These are phyloP conservation scores for Chitala chitala DNA, from an alignment of 2,113 vertebrate species.

Conservation along the genomic window DNA sequence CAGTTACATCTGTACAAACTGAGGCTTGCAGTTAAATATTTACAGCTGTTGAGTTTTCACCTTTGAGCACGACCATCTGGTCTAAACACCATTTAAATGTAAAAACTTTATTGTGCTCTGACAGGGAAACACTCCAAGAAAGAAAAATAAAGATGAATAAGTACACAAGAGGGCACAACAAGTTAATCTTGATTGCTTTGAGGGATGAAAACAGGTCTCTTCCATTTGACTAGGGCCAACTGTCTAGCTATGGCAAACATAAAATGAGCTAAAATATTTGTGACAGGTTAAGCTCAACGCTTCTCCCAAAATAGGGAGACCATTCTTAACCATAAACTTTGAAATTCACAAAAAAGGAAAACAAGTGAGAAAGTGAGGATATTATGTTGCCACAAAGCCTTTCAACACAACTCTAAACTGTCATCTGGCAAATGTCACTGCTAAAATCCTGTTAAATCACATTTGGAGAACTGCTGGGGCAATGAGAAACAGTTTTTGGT, in stretches of 20 bases:
- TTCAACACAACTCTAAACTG: not conserved
- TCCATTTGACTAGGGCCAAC: not conserved
- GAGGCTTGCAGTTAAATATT: conserved; percentile 20
- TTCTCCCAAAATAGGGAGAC: not conserved
- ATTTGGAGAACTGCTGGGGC: not conserved
- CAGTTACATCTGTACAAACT: conserved; percentile 13
- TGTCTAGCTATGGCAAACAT: not conserved
- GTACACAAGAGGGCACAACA: not conserved
- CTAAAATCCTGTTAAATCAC: not conserved
- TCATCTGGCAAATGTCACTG: not conserved
- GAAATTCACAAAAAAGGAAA: not conserved
- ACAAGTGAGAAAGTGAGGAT: too few species aligned
- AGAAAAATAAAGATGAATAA: not conserved
- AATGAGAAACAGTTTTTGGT: not conserved
- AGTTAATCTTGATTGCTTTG: not conserved
- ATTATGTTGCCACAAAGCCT: too few species aligned
- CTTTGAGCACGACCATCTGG: conserved; percentile 18
- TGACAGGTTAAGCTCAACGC: not conserved
- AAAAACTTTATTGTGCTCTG: not conserved
- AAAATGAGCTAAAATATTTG: not conserved
- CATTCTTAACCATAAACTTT: not conserved
- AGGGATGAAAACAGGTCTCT: not conserved
- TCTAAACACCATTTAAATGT: not conserved
- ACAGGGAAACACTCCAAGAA: not conserved
- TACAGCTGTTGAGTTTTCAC: conserved; percentile 29